Evolutionary conservation across 2,113 vertebrate genomes (phyloP).

Genomic region (Formicarius rufipectus): DNA sequence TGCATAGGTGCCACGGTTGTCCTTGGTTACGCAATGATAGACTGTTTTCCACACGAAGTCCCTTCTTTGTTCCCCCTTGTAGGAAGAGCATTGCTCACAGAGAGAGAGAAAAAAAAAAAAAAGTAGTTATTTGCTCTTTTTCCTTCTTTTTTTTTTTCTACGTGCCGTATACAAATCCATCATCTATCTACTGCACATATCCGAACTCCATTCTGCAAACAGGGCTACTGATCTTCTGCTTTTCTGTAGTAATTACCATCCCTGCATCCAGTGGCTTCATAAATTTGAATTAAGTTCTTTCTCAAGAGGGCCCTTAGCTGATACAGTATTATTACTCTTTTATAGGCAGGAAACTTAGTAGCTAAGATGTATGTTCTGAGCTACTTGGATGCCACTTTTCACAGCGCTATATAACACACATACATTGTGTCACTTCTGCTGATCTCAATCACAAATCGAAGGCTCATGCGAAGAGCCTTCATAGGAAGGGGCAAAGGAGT

Average conservation of each 20-base stretch:
- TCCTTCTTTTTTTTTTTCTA: background rate
- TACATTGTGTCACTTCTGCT: background rate
- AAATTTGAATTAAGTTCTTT: background rate
- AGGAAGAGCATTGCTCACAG: background rate
- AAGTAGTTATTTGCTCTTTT: background rate
- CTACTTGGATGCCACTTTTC: background rate
- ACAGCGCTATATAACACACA: background rate
- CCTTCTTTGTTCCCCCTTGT: background rate
- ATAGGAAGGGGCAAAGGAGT: background rate
- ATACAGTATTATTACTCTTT: background rate
- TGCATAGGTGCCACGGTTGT: background rate
- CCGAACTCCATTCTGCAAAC: background rate
- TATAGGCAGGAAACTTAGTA: background rate
- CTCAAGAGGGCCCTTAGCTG: background rate
- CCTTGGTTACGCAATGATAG: background rate
- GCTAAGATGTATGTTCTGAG: background rate
- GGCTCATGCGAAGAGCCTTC: background rate
- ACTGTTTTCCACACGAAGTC: background rate
- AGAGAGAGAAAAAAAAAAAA: background rate
- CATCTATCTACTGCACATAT: background rate
- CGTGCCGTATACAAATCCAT: background rate
- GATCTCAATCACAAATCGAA: background rate
- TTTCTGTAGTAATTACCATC: background rate
- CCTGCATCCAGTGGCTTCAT: background rate
- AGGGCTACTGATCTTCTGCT: background rate